Evolutionary conservation across 35 echinoderm and acorn worm genomes (phyloP).

Genomic region (Patiria miniata): DNA sequence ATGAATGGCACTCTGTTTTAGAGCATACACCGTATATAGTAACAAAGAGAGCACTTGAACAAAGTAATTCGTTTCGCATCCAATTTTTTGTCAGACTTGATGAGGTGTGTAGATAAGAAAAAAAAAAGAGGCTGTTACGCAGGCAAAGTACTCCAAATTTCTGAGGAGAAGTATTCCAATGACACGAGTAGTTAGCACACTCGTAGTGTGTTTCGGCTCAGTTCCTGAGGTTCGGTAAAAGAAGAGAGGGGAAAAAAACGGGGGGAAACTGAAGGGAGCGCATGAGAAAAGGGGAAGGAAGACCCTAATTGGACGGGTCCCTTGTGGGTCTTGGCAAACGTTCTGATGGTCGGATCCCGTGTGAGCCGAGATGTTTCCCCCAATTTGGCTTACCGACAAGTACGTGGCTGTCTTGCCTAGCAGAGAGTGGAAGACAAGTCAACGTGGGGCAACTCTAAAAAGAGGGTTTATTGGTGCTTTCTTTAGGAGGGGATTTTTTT

Average conservation of each 20-base stretch:
- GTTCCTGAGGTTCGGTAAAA: not conserved
- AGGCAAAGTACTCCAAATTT: not conserved
- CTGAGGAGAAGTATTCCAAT: no score
- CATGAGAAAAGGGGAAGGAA: slow-evolving; percentile 8
- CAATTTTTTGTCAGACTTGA: no score
- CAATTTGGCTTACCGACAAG: slow-evolving; percentile 22
- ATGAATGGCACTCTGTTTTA: no score
- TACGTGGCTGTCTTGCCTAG: not conserved
- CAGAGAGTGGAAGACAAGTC: not conserved
- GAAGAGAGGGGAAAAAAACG: not conserved
- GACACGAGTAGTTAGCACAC: no score
- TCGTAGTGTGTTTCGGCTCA: not conserved
- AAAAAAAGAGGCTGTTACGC: no score
- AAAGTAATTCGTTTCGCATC: no score
- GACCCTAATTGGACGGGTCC: slow-evolving; percentile 13
- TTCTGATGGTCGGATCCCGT: slow-evolving; percentile 7
- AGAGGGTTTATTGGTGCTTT: not conserved
- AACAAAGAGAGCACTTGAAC: no score
- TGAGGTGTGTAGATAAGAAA: no score
- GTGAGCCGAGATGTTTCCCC: slow-evolving; percentile 11
- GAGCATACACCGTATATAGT: no score
- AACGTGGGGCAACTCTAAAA: no score
- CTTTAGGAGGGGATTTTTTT: not conserved
- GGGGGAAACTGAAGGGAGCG: not conserved
- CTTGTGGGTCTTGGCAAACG: slow-evolving; percentile 13